phyloP scores from a whole-genome alignment of 2,113 vertebrate genomes.

The Erinaceus europaeus region DNA sequence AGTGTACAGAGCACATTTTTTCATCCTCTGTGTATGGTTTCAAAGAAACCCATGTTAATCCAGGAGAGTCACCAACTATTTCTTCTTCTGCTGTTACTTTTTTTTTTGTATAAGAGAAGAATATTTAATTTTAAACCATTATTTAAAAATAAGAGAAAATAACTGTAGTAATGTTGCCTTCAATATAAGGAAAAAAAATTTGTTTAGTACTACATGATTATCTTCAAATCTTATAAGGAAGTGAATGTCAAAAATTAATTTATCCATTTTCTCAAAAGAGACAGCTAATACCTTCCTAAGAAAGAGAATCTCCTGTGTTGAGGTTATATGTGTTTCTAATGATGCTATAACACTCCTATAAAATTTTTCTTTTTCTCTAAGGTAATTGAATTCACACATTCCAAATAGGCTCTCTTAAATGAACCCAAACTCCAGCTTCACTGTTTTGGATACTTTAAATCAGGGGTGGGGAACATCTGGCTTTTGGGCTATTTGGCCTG shows the following conservation, averaged over 20 bases:
- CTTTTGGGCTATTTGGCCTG: too few species aligned
- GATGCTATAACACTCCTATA: background rate
- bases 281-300: background rate
- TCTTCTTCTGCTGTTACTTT: background rate
- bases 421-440: too few species aligned
- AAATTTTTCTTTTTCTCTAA: background rate
- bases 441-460: too few species aligned
- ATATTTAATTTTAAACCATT: background rate
- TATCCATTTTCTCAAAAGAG: background rate
- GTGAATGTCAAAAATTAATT: background rate
- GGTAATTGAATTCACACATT: background rate
- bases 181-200: background rate
- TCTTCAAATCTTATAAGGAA: background rate
- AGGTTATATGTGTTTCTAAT: too few species aligned
- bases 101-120: background rate
- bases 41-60: background rate
- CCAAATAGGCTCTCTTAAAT: background rate
- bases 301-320: too few species aligned
- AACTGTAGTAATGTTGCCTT: background rate
- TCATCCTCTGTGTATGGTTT: slow-evolving; percentile 12
- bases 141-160: slow-evolving; percentile 18
- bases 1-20: background rate
- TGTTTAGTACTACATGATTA: slow-evolving; percentile 5
- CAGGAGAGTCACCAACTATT: background rate
- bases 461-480: too few species aligned